phyloP scores from a whole-genome alignment of 2,113 vertebrate species.

The Falcunculus frontatus region DNA sequence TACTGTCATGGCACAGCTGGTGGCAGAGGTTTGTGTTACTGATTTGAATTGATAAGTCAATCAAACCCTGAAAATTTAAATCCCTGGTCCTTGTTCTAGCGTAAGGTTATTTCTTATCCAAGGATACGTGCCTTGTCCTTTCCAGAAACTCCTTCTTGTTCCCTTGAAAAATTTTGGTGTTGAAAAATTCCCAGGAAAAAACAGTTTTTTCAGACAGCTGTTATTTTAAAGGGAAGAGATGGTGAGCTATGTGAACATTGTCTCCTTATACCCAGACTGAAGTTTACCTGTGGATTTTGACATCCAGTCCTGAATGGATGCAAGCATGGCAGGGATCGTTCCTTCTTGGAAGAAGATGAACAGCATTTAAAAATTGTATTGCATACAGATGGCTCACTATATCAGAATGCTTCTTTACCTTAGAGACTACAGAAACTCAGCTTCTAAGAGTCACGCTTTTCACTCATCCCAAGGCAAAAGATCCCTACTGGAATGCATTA shows the following conservation, averaged over 20 bases:
- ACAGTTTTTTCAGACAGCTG: not conserved
- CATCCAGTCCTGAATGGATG: not conserved
- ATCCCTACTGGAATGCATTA: not conserved
- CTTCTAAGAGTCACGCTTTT: not conserved
- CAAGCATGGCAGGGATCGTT: not conserved
- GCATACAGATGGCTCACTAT: not conserved
- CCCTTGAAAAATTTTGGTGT: not conserved
- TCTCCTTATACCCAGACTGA: not conserved
- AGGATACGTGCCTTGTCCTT: not conserved
- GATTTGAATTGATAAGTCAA: not conserved
- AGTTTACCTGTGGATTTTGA: not conserved
- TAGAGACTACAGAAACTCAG: not conserved
- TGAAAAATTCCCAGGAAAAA: not conserved
- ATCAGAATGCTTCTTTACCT: not conserved
- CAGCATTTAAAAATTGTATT: not conserved
- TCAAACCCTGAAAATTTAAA: not conserved
- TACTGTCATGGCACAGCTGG: not conserved
- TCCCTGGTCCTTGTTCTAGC: not conserved
- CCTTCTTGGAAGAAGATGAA: not conserved
- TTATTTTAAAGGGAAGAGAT: not conserved
- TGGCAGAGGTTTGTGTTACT: not conserved
- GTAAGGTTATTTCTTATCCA: not conserved
- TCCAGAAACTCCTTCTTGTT: not conserved
- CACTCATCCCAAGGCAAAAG: not conserved
- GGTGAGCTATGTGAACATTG: not conserved